These are phyloP conservation scores for Sanderia malayensis DNA, from an alignment of 30 jellyfish, hydroid and myxozoan genomes.

Conservation along the genomic window DNA sequence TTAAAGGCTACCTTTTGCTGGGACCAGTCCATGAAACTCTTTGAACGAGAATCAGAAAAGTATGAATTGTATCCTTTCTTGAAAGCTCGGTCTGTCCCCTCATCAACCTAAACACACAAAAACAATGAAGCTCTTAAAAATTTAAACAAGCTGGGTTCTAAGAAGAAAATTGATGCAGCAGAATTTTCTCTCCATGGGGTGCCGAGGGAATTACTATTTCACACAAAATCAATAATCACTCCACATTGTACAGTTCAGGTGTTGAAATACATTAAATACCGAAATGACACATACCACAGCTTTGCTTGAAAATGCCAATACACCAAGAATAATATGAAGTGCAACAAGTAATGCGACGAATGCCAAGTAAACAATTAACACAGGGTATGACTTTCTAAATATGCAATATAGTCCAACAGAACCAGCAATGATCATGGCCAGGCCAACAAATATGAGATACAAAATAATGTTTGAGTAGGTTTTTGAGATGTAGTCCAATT, in stretches of 20 bases:
- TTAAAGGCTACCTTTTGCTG: conserved; percentile 25
- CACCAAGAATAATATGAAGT: conserved; percentile 52
- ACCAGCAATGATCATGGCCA: conserved; percentile 54
- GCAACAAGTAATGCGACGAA: conserved; percentile 32
- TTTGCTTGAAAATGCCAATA: conserved; percentile 39
- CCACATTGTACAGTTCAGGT: no score
- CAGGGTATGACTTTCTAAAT: conserved; percentile 36
- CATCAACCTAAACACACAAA: conserved; percentile 39
- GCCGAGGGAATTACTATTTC: no score
- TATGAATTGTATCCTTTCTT: conserved; percentile 23
- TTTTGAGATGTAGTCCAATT: conserved; percentile 12
- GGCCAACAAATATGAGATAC: conserved; percentile 30
- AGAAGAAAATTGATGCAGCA: no score
- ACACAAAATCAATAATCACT: no score
- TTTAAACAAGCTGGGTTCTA: no score
- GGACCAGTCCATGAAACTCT: conserved; percentile 57
- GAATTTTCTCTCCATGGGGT: not conserved
- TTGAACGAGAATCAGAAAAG: not conserved
- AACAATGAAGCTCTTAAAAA: not conserved
- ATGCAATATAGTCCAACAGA: conserved; percentile 41
- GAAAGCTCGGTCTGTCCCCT: conserved; percentile 27
- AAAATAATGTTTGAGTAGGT: conserved; percentile 26
- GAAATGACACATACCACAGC: not conserved
- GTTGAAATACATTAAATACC: no score
- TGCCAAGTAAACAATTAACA: conserved; percentile 30